Evolutionary conservation across 2,797 vertebrate genomes (phyloP), one percentile per base, ranked within the genome.

Genomic region (Chaetophractus vellerosus): DNA sequence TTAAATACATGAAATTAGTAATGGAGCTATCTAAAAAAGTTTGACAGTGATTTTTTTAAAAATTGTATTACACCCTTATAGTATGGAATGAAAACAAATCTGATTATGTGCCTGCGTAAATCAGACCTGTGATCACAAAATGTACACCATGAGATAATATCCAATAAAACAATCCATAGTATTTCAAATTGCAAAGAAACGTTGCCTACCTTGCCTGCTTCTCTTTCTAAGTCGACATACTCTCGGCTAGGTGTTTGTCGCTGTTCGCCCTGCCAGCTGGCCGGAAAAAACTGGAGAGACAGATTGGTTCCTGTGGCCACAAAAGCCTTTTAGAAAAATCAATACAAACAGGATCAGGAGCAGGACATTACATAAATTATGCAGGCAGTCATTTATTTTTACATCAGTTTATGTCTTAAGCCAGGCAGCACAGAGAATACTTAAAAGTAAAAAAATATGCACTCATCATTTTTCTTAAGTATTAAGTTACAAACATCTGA

Each of bases 241-340:
- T 99, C 99, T 95, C 99, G 99, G 45, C 99, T 99, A 41, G 99
- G 99, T 98, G 99, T 99, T 98, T 99, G 99, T 75, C 99, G 98
- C 98, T 99, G 99, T 96, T 99, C 99, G 95, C 99, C 99, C 89
- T 99, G 99, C 98, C 99, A 99, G 98, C 99, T 99, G 98, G 99
- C 99, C 95, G 99, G 99, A 98, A 99, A 99, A 99, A 99, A 99
- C 99, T 99, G 99, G 98, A 99, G 99, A 95, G 99, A 99, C 98
- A 99, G 99, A 99, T 99, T 99, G 99, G 99, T 99, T 98, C 99
- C 99, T 97, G 99, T 99, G 94, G 99, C 99, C 98, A 99, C 99
- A 98, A 99, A 99, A 98, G 99, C 99, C 99, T 99, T 99, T 99
- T 99, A 99, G 97, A 98, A 98, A 99, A 98, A 99, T 99, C 99